Evolutionary conservation across 1,140 invertebrate genomes (phyloP).

Genomic region (Heterodera carotae): DNA sequence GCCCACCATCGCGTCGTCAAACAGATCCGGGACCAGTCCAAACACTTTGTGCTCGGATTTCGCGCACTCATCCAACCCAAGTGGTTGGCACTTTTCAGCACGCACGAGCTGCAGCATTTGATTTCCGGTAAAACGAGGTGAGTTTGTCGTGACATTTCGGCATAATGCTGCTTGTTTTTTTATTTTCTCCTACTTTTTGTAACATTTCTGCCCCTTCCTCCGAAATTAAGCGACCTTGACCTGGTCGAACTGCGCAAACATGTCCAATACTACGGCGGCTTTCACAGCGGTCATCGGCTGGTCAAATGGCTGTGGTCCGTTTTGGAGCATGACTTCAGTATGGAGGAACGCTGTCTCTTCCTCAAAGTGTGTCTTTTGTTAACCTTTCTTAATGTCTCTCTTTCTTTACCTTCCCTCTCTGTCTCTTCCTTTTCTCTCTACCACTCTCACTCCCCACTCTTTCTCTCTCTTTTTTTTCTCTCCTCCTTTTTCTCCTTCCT

Average conservation of each 20-base stretch:
- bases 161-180: no score
- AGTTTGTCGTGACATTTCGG: background rate
- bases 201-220: no score
- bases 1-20: constrained; percentile 96
- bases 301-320: constrained; percentile 99
- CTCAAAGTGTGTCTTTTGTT: constrained; percentile 74
- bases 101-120: constrained; percentile 80
- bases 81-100: constrained; percentile 92
- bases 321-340: constrained; percentile 88
- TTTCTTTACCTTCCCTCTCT: background rate
- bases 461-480: constrained; percentile 10
- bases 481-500: background rate
- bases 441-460: background rate
- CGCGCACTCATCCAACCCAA: constrained; percentile 89
- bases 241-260: constrained; percentile 55
- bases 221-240: constrained; percentile 56
- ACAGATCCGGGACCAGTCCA: constrained; percentile 92
- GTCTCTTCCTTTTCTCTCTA: no score
- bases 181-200: no score
- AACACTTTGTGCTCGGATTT: constrained; percentile 93
- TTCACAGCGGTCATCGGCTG: constrained; percentile 95
- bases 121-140: constrained; percentile 69
- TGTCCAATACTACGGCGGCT: constrained; percentile 87
- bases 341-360: constrained; percentile 87
- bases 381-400: background rate